phyloP scores from a whole-genome alignment of 1,140 invertebrate genomes.

The Aphidius gifuensis region DNA sequence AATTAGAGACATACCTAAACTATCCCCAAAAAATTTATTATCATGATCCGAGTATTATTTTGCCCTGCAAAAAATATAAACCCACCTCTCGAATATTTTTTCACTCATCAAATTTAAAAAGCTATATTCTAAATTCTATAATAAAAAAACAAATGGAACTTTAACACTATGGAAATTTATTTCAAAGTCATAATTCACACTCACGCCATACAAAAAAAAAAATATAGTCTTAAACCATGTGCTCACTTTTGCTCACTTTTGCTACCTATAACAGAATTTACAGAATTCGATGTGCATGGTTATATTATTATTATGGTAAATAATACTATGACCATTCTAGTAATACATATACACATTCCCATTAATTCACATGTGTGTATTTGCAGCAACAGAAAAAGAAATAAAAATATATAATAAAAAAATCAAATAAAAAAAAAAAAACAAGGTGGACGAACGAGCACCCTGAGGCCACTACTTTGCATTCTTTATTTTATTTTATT shows the following conservation, averaged over 20 bases:
- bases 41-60: no score
- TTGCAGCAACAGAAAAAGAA: constrained; percentile 8
- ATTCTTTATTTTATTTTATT: constrained; percentile 14
- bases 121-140: no score
- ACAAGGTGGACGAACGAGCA: constrained; percentile 9
- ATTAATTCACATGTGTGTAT: constrained; percentile 11
- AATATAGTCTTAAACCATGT: background rate
- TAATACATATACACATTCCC: background rate
- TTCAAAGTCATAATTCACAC: constrained; percentile 16
- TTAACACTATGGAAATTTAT: no score
- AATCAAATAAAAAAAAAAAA: constrained; percentile 10
- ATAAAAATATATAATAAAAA: background rate
- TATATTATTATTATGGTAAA: no score
- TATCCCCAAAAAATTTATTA: no score
- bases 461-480: constrained; percentile 18
- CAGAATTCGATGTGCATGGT: no score
- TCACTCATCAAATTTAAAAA: no score
- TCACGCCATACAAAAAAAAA: constrained; percentile 16
- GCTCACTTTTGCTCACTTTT: constrained; percentile 10
- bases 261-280: constrained; percentile 2
- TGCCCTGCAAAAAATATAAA: no score
- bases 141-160: no score
- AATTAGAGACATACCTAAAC: no score
- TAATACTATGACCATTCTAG: no score
- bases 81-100: no score